A percentile compares a stretch with the other conserved stretches of the same genome.
Conservation (phyloP, 2,797 vertebrate genomes). For the Ptychadena robeensis region DNA sequence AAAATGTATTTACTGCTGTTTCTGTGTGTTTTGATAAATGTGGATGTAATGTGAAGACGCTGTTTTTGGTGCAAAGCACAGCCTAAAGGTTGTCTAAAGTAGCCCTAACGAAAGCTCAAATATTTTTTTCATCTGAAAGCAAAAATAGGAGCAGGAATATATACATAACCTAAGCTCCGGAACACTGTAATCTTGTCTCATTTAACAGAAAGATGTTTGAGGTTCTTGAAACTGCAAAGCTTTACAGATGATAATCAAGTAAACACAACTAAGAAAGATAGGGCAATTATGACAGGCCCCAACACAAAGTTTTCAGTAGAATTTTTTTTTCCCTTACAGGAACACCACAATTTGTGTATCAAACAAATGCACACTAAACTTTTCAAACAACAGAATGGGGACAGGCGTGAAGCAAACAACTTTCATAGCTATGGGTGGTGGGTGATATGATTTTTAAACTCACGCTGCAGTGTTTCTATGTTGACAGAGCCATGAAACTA, state of each 20-base stretch:
- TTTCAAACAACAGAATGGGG: neutral
- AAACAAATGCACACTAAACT: neutral
- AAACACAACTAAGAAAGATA: neutral
- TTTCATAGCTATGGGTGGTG: neutral
- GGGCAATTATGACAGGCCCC: neutral
- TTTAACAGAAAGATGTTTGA: neutral
- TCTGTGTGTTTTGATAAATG: too few species aligned
- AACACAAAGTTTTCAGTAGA: neutral
- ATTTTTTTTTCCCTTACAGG: neutral
- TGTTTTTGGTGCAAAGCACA: too few species aligned
- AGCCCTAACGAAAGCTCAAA: too few species aligned
- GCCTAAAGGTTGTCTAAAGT: too few species aligned
- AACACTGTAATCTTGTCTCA: neutral
- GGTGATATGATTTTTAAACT: too few species aligned
- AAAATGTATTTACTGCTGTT: too few species aligned
- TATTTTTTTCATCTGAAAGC: too few species aligned
- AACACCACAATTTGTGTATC: neutral
- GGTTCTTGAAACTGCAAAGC: neutral
- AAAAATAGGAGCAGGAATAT: too few species aligned
- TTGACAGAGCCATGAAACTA: too few species aligned
- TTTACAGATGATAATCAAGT: neutral
- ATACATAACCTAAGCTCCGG: too few species aligned
- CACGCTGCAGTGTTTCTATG: too few species aligned
- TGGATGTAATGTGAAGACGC: too few species aligned
- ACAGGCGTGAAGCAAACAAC: neutral